These are phyloP conservation scores for Eupithecia exiguata DNA, from an alignment of 2,888 invertebrate genomes.

Conservation along the genomic window DNA sequence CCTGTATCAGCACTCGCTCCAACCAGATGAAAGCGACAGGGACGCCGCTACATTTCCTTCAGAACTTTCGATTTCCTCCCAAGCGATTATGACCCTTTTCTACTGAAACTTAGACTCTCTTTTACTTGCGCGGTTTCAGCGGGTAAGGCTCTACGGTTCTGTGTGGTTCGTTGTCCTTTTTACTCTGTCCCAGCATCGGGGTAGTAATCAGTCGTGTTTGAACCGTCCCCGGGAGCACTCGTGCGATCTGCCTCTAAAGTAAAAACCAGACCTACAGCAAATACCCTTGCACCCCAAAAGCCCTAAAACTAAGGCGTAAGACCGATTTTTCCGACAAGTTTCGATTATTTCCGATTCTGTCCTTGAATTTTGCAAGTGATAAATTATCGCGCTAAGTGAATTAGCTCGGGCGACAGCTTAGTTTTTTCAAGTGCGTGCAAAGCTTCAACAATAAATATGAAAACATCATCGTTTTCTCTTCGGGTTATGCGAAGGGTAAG, in stretches of 20 bases:
- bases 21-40: slow-evolving; percentile 75
- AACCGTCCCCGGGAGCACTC: slow-evolving; percentile 75
- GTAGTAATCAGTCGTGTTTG: slow-evolving; percentile 78
- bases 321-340: slow-evolving; percentile 4
- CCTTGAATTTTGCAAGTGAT: slow-evolving; percentile 47
- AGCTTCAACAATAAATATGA: slow-evolving; percentile 84
- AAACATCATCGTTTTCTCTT: slow-evolving; percentile 90
- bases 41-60: slow-evolving; percentile 72
- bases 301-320: background rate
- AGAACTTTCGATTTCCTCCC: slow-evolving; percentile 56
- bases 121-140: slow-evolving; percentile 43
- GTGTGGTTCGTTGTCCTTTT: slow-evolving; percentile 70
- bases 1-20: slow-evolving; percentile 75
- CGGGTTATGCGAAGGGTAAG: slow-evolving; percentile 92
- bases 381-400: slow-evolving; percentile 37
- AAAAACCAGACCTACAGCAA: slow-evolving; percentile 6
- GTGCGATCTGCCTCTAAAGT: slow-evolving; percentile 49
- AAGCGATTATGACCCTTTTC: slow-evolving; percentile 45
- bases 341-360: slow-evolving; percentile 11
- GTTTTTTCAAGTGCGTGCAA: slow-evolving; percentile 50
- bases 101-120: slow-evolving; percentile 21
- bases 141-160: slow-evolving; percentile 53
- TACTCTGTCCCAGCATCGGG: slow-evolving; percentile 73
- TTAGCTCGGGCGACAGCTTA: slow-evolving; percentile 41
- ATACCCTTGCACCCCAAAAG: background rate